Conservation (phyloP, 1,140 invertebrate genomes). For the Pogonomyrmex californicus region DNA sequence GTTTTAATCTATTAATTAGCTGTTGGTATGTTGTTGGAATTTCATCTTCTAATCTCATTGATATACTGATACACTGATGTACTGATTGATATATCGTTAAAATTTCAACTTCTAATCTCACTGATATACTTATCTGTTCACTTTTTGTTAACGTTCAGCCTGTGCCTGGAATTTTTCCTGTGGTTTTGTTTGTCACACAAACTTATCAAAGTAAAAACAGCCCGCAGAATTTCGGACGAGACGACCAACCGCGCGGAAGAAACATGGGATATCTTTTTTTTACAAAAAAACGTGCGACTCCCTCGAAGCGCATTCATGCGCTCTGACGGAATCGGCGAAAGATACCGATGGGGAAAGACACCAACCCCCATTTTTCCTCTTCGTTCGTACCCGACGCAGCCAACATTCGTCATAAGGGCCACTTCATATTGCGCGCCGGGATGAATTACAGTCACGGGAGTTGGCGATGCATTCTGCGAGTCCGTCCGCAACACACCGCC, state of each 20-base stretch:
- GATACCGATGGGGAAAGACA: constrained; percentile 38
- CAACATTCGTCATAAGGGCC: constrained; percentile 67
- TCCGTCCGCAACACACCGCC: constrained; percentile 33
- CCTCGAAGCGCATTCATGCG: constrained; percentile 8
- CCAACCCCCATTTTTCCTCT: constrained; percentile 63
- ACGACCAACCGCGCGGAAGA: constrained; percentile 23
- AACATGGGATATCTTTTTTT: constrained; percentile 39
- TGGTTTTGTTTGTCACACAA: constrained; percentile 2
- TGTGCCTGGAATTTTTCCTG: not conserved
- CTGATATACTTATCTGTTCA: not conserved
- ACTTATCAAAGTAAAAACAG: constrained; percentile 42
- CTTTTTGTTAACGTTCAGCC: not conserved
- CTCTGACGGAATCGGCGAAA: constrained; percentile 31
- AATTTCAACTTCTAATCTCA: not conserved
- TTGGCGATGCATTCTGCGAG: constrained; percentile 43
- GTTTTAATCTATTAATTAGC: too few relatives aligned
- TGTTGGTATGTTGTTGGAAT: too few relatives aligned
- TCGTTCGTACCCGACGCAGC: constrained; percentile 28
- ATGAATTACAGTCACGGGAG: constrained; percentile 66
- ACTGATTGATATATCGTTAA: not conserved
- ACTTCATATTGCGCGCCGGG: constrained; percentile 63
- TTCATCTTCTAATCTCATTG: too few relatives aligned
- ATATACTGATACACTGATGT: too few relatives aligned
- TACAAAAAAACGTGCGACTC: not conserved
- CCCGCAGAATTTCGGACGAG: constrained; percentile 40